Conservation (phyloP, 2,888 invertebrate genomes). For the Dicycla oo region DNA sequence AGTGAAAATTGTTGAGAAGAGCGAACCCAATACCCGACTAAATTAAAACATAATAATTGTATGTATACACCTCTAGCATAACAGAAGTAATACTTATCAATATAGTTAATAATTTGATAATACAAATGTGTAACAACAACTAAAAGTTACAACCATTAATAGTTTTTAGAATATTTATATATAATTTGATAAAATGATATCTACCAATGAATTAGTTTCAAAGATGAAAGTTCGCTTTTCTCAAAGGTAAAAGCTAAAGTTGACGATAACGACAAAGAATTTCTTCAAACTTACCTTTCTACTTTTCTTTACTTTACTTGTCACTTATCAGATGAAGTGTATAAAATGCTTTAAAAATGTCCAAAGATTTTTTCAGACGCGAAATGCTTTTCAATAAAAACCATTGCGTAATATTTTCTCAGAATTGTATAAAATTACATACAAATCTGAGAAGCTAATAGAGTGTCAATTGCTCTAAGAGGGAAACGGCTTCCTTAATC, state of each 20-base stretch:
- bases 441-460: slow-evolving; percentile 29
- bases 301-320: slow-evolving; percentile 4
- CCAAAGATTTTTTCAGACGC: not conserved
- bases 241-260: slow-evolving; percentile 60
- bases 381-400: slow-evolving; percentile 18
- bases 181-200: slow-evolving; percentile 23
- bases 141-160: not conserved
- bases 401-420: not conserved
- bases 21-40: slow-evolving; percentile 41
- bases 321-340: not conserved
- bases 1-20: slow-evolving; percentile 53
- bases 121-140: not conserved
- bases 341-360: slow-evolving; percentile 14
- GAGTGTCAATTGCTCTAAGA: slow-evolving; percentile 29
- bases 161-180: not conserved
- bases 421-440: slow-evolving; percentile 34
- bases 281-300: slow-evolving; percentile 49
- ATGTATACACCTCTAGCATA: not conserved
- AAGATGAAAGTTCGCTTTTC: slow-evolving; percentile 51
- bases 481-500: slow-evolving; percentile 30
- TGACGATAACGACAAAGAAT: slow-evolving; percentile 63
- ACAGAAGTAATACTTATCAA: not conserved
- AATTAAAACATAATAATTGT: slow-evolving; percentile 10
- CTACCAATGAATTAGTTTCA: not conserved
- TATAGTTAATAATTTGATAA: not conserved